A percentile compares a stretch with the other conserved stretches of the same genome.
These are phyloP conservation scores for Drosophila ironensis DNA, from an alignment of 1,140 invertebrate genomes.

Conservation along the genomic window DNA sequence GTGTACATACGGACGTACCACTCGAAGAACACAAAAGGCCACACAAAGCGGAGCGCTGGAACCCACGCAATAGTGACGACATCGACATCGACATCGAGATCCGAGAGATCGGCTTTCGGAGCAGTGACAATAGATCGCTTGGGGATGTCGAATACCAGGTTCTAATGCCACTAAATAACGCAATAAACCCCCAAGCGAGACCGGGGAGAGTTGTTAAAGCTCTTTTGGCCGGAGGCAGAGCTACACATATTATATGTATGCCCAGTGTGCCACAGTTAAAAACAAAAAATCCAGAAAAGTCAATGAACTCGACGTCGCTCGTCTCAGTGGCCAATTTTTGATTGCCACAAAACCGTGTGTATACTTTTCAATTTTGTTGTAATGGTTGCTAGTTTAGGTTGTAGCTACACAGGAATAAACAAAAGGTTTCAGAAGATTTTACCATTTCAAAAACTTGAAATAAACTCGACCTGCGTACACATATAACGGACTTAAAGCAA, in stretches of 20 bases:
- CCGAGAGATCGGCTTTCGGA: constrained; percentile 8
- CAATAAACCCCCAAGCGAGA: not conserved
- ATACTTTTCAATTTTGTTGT: constrained; percentile 71
- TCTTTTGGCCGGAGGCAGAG: constrained; percentile 9
- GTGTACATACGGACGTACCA: constrained; percentile 1
- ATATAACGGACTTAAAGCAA: no score
- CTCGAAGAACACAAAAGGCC: constrained; percentile 39
- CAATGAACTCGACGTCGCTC: constrained; percentile 46
- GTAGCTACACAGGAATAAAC: not conserved
- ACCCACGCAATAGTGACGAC: constrained; percentile 60
- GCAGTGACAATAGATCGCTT: constrained; percentile 22
- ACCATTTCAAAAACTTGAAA: not conserved
- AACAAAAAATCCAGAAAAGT: constrained; percentile 38
- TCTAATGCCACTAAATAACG: constrained; percentile 17
- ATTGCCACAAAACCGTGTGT: constrained; percentile 55
- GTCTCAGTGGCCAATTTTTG: constrained; percentile 71
- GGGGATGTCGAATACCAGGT: not conserved
- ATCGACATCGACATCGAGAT: no score
- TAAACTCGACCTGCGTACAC: no score
- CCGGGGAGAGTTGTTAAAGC: not conserved
- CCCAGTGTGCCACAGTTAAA: constrained; percentile 42
- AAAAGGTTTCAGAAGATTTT: not conserved
- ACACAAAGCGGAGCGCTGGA: constrained; percentile 43
- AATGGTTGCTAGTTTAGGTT: constrained; percentile 54
- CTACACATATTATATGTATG: no score